A percentile compares a stretch with the other conserved stretches of the same genome.
phyloP scores from a whole-genome alignment of 2,797 vertebrate genomes.

The Agapornis canus region DNA sequence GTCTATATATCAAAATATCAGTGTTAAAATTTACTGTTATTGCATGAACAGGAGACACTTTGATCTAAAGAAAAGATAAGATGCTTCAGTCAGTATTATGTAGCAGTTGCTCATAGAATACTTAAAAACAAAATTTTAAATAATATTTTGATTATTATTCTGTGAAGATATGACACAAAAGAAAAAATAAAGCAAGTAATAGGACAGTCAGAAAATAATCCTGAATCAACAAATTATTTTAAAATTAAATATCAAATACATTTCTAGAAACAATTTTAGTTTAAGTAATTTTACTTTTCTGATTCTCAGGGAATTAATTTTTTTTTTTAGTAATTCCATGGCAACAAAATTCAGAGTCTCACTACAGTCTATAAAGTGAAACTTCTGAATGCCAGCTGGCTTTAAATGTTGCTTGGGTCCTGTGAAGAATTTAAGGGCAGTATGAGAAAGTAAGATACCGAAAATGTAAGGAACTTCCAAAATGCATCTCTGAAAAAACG shows the following conservation, averaged over 20 bases:
- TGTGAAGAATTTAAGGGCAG: neutral
- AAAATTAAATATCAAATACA: neutral
- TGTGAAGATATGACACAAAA: neutral
- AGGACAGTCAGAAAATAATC: neutral
- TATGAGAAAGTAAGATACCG: neutral
- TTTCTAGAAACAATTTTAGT: neutral
- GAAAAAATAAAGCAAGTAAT: neutral
- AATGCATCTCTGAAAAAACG: neutral
- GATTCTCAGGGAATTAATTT: neutral
- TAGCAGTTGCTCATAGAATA: neutral
- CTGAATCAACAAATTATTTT: neutral
- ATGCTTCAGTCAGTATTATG: neutral
- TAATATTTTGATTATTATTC: neutral
- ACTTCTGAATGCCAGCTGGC: neutral
- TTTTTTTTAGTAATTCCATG: neutral
- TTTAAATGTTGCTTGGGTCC: neutral
- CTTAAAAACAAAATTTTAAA: neutral
- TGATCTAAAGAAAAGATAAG: neutral
- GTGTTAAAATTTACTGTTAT: neutral
- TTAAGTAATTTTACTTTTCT: neutral
- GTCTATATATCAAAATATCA: constrained; percentile 3
- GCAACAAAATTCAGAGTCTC: neutral
- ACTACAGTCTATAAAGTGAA: neutral
- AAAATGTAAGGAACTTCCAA: neutral
- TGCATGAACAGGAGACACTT: neutral